phyloP scores from a whole-genome alignment of 2,888 invertebrate species.

The Leucophora obtusa region DNA sequence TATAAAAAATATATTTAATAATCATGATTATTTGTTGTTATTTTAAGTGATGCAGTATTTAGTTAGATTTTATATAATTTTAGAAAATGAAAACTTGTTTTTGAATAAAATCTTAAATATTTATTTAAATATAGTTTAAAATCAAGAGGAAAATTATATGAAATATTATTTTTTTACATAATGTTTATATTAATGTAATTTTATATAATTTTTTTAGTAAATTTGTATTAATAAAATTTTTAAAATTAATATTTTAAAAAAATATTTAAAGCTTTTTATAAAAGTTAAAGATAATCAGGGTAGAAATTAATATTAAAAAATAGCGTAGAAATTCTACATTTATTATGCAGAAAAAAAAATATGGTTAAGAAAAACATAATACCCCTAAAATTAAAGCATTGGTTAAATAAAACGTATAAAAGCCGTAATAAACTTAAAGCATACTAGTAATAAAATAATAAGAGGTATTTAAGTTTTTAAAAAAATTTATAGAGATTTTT shows the following conservation, averaged over 20 bases:
- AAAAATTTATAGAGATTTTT: conserved; percentile 48
- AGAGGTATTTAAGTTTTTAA: background rate
- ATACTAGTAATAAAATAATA: conserved; percentile 15
- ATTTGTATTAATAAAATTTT: background rate
- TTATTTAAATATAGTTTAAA: conserved; percentile 6
- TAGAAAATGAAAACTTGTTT: background rate
- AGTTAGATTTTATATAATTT: background rate
- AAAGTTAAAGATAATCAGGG: conserved; percentile 33
- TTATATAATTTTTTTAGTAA: conserved; percentile 28
- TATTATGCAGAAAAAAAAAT: conserved; percentile 18
- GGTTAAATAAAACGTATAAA: conserved; percentile 7
- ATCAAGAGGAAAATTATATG: background rate
- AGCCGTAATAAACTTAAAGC: conserved; percentile 32
- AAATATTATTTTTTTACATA: background rate
- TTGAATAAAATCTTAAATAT: conserved; percentile 7
- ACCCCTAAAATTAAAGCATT: conserved; percentile 25
- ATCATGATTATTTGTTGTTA: background rate
- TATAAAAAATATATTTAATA: conserved; percentile 6
- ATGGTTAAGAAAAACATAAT: conserved; percentile 14
- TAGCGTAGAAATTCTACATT: background rate
- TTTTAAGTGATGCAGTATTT: background rate
- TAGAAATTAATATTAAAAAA: conserved; percentile 16
- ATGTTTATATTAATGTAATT: background rate
- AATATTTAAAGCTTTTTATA: conserved; percentile 45
- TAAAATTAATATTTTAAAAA: conserved; percentile 23